These are phyloP conservation scores for Dendroctonus ponderosae DNA, from an alignment of 1,140 invertebrate genomes.

Conservation along the genomic window DNA sequence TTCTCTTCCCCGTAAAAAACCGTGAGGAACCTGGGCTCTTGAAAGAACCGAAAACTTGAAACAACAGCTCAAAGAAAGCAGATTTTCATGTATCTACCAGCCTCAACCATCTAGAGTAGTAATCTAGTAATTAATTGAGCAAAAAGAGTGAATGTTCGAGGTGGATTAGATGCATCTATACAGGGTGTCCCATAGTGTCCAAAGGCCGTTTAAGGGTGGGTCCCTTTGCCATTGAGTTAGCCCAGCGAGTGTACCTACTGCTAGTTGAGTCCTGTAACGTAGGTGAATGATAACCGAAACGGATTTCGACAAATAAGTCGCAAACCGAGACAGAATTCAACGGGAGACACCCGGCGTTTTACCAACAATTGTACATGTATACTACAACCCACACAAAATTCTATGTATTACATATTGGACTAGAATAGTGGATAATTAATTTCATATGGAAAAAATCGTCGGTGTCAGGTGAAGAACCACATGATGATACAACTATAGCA, in stretches of 20 bases:
- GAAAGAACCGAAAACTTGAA: too few relatives aligned
- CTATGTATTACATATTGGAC: constrained; percentile 54
- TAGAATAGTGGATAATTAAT: constrained; percentile 53
- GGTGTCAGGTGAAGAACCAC: constrained; percentile 52
- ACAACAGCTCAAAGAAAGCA: too few relatives aligned
- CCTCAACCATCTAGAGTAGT: too few relatives aligned
- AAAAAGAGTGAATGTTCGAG: too few relatives aligned
- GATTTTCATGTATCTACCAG: too few relatives aligned
- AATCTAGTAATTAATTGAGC: too few relatives aligned
- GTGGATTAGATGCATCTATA: too few relatives aligned
- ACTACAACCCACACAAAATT: constrained; percentile 57
- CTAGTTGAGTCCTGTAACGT: constrained; percentile 42
- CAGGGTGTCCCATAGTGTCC: too few relatives aligned
- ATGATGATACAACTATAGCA: constrained; percentile 48
- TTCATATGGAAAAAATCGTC: constrained; percentile 49
- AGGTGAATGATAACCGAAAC: constrained; percentile 46
- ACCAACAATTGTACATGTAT: constrained; percentile 57
- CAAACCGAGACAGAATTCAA: constrained; percentile 42
- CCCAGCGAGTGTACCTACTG: constrained; percentile 34
- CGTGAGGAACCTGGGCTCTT: too few relatives aligned
- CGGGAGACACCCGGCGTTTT: constrained; percentile 50
- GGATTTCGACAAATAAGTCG: constrained; percentile 41
- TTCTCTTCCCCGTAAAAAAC: too few relatives aligned
- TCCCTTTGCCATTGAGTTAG: constrained; percentile 9
- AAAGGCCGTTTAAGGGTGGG: too few relatives aligned